These are phyloP conservation scores for Lontra canadensis DNA, from an alignment of 2,113 vertebrate genomes.

Conservation along the genomic window DNA sequence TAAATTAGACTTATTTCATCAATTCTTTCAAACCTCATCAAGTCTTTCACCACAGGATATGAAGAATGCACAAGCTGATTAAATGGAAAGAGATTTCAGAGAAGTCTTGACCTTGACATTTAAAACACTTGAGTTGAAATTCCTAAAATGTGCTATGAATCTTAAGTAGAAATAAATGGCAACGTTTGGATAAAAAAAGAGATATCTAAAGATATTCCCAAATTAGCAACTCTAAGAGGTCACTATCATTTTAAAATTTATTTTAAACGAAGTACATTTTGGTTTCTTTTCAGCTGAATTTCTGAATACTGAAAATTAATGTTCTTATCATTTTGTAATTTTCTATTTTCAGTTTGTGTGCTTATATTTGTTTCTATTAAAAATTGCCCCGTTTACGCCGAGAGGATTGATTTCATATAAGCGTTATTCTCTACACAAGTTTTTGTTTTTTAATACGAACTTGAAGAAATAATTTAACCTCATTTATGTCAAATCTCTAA, in stretches of 20 bases:
- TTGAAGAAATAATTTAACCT: not conserved
- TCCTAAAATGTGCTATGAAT: not conserved
- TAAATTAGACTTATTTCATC: not conserved
- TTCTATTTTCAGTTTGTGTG: not conserved
- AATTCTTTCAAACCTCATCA: not conserved
- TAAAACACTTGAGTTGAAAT: not conserved
- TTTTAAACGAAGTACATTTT: not conserved
- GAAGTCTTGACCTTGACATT: not conserved
- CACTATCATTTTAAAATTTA: not conserved
- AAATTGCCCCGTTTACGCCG: not conserved
- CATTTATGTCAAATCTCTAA: not conserved
- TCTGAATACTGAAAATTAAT: not conserved
- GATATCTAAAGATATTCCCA: not conserved
- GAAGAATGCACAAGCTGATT: not conserved
- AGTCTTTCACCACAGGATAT: not conserved
- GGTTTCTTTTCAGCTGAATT: not conserved
- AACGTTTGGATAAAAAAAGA: not conserved
- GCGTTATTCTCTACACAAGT: not conserved
- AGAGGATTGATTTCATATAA: not conserved
- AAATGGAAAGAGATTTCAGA: not conserved
- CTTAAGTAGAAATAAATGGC: not conserved
- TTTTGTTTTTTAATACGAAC: not conserved
- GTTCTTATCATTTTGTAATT: not conserved
- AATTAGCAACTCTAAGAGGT: not conserved
- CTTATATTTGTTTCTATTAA: not conserved